Percentiles rank a stretch among this genome's conserved stretches.
Conservation (phyloP, 2,113 vertebrate genomes). For the Conger conger region DNA sequence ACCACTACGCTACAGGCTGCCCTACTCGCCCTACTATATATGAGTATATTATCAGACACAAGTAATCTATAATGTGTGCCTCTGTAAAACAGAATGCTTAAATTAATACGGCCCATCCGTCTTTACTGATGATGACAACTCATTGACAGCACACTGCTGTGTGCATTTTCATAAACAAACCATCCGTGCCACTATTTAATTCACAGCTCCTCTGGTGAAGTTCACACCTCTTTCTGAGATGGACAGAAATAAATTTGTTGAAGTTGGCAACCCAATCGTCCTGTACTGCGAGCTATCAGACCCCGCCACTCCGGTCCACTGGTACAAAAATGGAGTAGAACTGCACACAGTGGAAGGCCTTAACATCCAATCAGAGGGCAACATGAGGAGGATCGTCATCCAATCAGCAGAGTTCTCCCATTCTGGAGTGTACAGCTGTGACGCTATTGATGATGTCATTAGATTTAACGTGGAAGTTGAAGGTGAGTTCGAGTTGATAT, state of each 20-base stretch:
- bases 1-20: no score
- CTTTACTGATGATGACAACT: no score
- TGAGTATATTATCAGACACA: no score
- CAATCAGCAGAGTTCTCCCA: conserved; percentile 74
- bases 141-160: background rate
- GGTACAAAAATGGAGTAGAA: conserved; percentile 75
- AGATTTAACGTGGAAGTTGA: conserved; percentile 78
- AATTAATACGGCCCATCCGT: background rate
- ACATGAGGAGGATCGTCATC: conserved; percentile 76
- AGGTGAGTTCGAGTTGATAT: conserved; percentile 60
- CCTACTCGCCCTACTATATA: no score
- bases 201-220: conserved; percentile 73
- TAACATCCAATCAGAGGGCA: conserved; percentile 75
- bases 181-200: background rate
- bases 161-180: conserved; percentile 27
- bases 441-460: conserved; percentile 75
- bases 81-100: background rate
- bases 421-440: conserved; percentile 78
- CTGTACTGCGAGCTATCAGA: conserved; percentile 78
- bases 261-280: conserved; percentile 74
- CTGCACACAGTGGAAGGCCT: conserved; percentile 68
- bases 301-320: conserved; percentile 64
- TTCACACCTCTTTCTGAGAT: conserved; percentile 74
- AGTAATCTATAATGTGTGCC: no score
- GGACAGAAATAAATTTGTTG: conserved; percentile 77